Evolutionary conservation across 2,888 invertebrate species (phyloP), one percentile per base, ranked within the genome.

Genomic region (Erebia aethiops): DNA sequence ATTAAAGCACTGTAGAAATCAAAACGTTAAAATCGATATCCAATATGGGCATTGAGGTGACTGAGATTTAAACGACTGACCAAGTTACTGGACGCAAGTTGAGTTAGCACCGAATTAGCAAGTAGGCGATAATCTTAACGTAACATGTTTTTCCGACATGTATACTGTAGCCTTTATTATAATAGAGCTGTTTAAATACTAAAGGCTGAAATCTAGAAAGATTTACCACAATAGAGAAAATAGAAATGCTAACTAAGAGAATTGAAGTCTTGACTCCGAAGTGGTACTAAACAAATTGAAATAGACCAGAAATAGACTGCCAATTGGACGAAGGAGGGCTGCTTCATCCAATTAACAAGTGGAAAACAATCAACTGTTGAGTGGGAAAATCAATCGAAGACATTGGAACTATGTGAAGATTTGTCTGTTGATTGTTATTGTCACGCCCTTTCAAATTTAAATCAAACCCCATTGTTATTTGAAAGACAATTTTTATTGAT

Each of bases 31-130:
- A 68, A 52, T 61, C 60, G 16, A 68, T 68, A 61, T 61, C 5
- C 49, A 58, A 49, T 58, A 18, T 57, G 56, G 65, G 57, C 58
- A 41, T 67, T 49, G 49, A 58, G 57, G 58, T 58, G 46, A 57
- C 58, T 49, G 58, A 16, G 49, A 14, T 58, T 58, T 7, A 21
- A 57, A 58, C 67, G 67, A 67, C 67, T 67, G 54, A 57, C 64
- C 43, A 49, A 72, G 26, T 56, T 72, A 69, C 54, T 56, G 11
- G 56, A n/a, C 60, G n/a, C 65, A 16, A 58, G 67, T 35, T 26
- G 58, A 49, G 26, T 58, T 67, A 67, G 49, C 67, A 35, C 26
- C 51, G 61, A 52, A 66, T 72, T 72, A 72, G 66, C 71, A 35
- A 16, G 66, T 16, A 57, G 52, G 14, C 66, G 71, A 69, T 72